These are phyloP conservation scores for Bubo bubo DNA, from an alignment of 2,113 vertebrate genomes.

Conservation along the genomic window DNA sequence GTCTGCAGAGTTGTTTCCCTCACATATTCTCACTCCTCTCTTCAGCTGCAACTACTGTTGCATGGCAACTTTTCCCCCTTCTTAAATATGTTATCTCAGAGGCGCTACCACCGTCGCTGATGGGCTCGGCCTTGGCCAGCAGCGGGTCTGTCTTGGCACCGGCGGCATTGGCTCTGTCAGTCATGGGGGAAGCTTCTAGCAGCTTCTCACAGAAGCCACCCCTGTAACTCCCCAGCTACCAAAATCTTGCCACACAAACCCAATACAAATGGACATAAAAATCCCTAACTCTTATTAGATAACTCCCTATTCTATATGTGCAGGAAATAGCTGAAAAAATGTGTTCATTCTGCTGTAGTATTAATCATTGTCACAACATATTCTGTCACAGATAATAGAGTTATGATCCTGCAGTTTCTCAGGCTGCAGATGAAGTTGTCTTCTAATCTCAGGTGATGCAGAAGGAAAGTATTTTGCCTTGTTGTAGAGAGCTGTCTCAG, in stretches of 20 bases:
- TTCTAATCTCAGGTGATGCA: not conserved
- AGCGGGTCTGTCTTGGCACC: rapidly evolving
- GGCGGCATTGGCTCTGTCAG: not conserved
- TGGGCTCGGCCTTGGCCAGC: not conserved
- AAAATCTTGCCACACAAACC: not conserved
- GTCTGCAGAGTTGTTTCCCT: not conserved
- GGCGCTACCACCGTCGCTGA: rapidly evolving
- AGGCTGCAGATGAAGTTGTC: not conserved
- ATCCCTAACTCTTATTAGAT: not conserved
- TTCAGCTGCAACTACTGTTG: not conserved
- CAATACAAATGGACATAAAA: not conserved
- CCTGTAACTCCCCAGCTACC: not conserved
- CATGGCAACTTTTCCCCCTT: not conserved
- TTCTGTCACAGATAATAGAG: not conserved
- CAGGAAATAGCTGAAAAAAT: not conserved
- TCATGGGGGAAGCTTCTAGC: not conserved
- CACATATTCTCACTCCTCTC: not conserved
- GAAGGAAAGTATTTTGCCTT: not conserved
- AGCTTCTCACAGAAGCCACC: not conserved
- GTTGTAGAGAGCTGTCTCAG: not conserved
- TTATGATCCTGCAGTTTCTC: not conserved
- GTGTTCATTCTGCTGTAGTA: not conserved
- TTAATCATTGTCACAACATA: not conserved
- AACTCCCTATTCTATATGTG: not conserved
- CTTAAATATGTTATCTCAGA: not conserved